Base-by-base conservation (phyloP, 2,797 vertebrate species). In the Peromyscus melanophrys region DNA sequence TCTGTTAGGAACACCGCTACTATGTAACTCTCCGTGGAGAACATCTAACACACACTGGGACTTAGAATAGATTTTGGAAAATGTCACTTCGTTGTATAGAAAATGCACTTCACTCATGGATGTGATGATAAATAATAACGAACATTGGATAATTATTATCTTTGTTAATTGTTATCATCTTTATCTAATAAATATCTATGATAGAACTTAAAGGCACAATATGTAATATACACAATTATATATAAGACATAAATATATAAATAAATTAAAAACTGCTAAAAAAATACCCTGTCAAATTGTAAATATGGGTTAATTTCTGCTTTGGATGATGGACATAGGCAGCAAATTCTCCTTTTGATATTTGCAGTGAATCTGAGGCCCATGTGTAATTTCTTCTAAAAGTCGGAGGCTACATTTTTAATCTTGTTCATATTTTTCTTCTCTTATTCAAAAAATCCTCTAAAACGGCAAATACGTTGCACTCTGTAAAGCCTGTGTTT, bases 401-500 rank as follows among this genome's bases (percentile, higher is more conserved):
- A 84, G 23, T 81, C 19, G 92, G 57, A 73, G 65, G 43, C 27
- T 78, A 83, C 46, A 92, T 92, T 89, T 81, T 81, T 89, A 25
- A 91, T 57, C 0, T 27, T 57, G 19, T 49, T 96, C 67, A 1
- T 76, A 57, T 89, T 95, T 95, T 95, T 92, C 13, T 86, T 90
- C 14, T 89, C 76, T 89, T 43, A 82, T 67, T 89, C 92, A 81
- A 93, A 73, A 52, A 90, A 87, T 3, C 3, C 63, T 91, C 83
- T 76, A 19, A 61, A 69, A 84, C 49, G 71, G 29, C 11, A 23
- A 61, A 95, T 76, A 65, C 55, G 4, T 75, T 95, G 17, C 55
- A 76, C 85, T 94, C 29, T 63, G 21, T 29, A 91, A 89, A 97
- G 86, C 88, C 80, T 52, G 31, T 16, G 49, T 67, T 90, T 95